Evolutionary conservation across 1,140 invertebrate genomes (phyloP), one percentile per base, ranked within the genome.

Genomic region (Penaeus indicus): DNA sequence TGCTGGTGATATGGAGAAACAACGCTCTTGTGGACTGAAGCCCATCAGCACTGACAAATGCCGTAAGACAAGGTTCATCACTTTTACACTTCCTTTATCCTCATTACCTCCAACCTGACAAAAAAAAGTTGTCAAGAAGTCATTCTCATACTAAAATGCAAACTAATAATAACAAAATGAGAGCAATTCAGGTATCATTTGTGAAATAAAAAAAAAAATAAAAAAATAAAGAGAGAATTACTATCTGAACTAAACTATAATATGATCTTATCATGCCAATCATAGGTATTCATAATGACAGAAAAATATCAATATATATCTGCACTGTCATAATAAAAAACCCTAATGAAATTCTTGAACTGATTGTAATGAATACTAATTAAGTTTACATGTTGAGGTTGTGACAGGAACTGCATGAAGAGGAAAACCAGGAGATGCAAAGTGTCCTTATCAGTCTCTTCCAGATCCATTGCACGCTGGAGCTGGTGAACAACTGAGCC

Each of bases 341-440:
- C 4, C 4, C 38, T 42, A 7, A 42, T 1, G 38, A 7, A 42
- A 42, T 42, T 42, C 38, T 42, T 42, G 2, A 8, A 42, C 38
- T 42, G 11, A 54, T 8, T 54, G 82, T 61, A 84, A 79, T 88
- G 61, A 27, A 42, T 54, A 27, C 22, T 78, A 38, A 27, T 75
- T 63, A 16, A 18, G 92, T 91, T 92, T 93, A 96, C 96, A 93
- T 96, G 95, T 92, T 95, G 95, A 69, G 94, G 94, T 90, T 96
- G 94, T 0, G 97, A 97, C 91, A 98, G 93, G 92, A 97, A 98
- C 93, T 99, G 98, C 96, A 99, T 98, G 4, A 99, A 94, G 13
- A 99, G 94, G 92, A 98, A 98, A 3, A 99, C 96, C n/a, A 99
- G 93, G 27, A 99, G 94, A 93, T 99, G 98, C 89, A 98, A 97